Conservation (phyloP, 1,140 invertebrate species). For the Phymastichus coffea region DNA sequence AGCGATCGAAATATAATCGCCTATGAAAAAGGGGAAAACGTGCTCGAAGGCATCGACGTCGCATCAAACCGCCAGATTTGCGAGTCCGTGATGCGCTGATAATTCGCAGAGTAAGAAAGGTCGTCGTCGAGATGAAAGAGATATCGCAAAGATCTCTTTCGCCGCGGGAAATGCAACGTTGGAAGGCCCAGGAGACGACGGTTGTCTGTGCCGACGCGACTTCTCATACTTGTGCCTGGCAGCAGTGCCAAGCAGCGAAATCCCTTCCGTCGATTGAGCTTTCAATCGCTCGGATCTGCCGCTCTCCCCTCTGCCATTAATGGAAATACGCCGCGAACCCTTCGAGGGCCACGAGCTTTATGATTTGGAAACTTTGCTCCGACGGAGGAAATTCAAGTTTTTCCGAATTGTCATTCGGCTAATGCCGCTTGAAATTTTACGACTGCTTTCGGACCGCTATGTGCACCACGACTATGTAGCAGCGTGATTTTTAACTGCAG, state of each 20-base stretch:
- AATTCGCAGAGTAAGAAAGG: neutral
- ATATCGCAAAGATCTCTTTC: neutral
- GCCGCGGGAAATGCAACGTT: neutral
- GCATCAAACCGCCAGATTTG: neutral
- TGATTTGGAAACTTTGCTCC: neutral
- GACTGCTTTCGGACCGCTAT: neutral
- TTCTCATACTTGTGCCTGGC: conserved; percentile 15
- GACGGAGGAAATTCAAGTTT: neutral
- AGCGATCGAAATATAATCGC: too few species aligned
- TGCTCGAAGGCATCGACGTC: neutral
- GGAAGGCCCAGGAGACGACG: neutral
- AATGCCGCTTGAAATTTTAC: neutral
- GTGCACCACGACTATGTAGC: neutral
- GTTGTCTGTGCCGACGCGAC: neutral
- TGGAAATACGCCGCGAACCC: conserved; percentile 12
- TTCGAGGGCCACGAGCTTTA: neutral
- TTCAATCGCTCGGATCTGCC: conserved; percentile 6
- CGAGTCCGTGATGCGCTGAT: neutral
- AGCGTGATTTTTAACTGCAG: too few species aligned
- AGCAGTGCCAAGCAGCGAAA: neutral
- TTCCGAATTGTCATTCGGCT: conserved; percentile 2
- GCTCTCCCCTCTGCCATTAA: conserved; percentile 15
- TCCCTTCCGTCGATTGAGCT: conserved; percentile 4
- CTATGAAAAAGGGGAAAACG: too few species aligned
- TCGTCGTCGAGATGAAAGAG: neutral